A percentile compares a stretch with the other conserved stretches of the same genome.
These are phyloP conservation scores for Festucalex cinctus DNA, from an alignment of 2,113 vertebrate species.

Conservation along the genomic window DNA sequence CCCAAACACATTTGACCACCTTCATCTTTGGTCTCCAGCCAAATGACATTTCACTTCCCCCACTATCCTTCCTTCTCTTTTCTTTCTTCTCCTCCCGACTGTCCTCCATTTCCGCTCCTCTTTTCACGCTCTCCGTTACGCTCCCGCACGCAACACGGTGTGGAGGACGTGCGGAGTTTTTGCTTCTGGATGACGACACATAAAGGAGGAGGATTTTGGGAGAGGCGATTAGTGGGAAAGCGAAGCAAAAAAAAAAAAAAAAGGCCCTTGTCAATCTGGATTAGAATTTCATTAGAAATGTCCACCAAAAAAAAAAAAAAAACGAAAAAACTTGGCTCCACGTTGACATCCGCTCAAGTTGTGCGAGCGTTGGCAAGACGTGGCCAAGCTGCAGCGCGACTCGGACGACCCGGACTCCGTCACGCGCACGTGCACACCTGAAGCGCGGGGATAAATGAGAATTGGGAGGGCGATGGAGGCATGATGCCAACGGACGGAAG, in stretches of 20 bases:
- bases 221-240: slow-evolving; percentile 49
- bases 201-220: slow-evolving; percentile 47
- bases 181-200: slow-evolving; percentile 35
- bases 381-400: slow-evolving; percentile 36
- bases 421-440: slow-evolving; percentile 5
- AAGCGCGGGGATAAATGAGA: slow-evolving; percentile 20
- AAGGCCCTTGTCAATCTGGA: slow-evolving; percentile 62
- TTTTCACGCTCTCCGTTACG: slow-evolving; percentile 40
- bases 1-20: not conserved
- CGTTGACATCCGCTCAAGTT: slow-evolving; percentile 2
- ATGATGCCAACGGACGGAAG: slow-evolving; percentile 12
- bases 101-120: slow-evolving; percentile 55
- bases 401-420: slow-evolving; percentile 28
- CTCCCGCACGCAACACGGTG: slow-evolving; percentile 22
- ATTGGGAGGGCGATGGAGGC: slow-evolving; percentile 17
- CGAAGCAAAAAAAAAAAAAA: no score
- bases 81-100: slow-evolving; percentile 44
- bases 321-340: slow-evolving; percentile 29
- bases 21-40: slow-evolving; percentile 34
- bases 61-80: slow-evolving; percentile 22
- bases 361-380: not conserved
- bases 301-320: slow-evolving; percentile 13
- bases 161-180: slow-evolving; percentile 43
- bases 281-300: slow-evolving; percentile 61
- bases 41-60: slow-evolving; percentile 19